Evolutionary conservation across 2,113 vertebrate genomes (phyloP).

Genomic region (Scalopus aquaticus): DNA sequence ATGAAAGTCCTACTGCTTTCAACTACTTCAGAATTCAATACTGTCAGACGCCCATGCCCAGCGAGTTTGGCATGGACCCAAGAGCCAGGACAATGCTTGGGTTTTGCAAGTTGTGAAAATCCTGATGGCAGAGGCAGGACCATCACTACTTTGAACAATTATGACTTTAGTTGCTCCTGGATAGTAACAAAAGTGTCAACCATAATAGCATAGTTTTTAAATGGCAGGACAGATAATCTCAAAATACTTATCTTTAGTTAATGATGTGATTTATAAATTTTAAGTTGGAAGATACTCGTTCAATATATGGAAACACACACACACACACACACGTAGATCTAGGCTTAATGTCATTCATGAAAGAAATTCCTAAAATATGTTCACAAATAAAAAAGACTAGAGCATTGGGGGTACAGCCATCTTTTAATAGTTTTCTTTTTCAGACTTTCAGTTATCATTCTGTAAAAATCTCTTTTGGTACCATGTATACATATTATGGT

Average conservation of each 20-base stretch:
- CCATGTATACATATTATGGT: background rate
- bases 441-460: background rate
- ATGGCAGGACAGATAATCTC: background rate
- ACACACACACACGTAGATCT: background rate
- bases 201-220: background rate
- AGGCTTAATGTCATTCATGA: background rate
- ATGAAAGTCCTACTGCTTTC: background rate
- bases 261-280: background rate
- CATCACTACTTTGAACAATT: background rate
- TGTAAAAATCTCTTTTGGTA: background rate
- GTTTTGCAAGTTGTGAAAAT: background rate
- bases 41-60: background rate
- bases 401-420: background rate
- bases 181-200: background rate
- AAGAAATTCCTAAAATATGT: background rate
- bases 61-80: accelerated
- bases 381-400: background rate
- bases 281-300: background rate
- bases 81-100: background rate
- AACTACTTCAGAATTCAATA: background rate
- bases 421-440: background rate
- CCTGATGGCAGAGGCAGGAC: background rate
- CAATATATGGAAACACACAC: background rate
- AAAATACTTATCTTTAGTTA: background rate
- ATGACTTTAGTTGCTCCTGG: background rate